Evolutionary conservation across 1,140 invertebrate genomes (phyloP).

Genomic region (Cyclina sinensis): DNA sequence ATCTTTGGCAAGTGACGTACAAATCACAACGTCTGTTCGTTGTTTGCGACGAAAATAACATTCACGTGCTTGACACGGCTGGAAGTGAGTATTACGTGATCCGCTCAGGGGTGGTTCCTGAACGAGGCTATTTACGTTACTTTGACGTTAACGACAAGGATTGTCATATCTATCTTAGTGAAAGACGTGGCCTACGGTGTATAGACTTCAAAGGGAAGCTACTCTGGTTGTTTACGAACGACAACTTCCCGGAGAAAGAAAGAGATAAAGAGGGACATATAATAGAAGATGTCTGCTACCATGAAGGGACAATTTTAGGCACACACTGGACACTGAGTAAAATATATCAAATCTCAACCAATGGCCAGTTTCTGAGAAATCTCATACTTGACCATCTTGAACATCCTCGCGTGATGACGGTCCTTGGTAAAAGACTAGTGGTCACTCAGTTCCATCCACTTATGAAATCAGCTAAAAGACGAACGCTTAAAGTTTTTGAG

Average conservation of each 20-base stretch:
- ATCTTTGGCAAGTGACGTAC: slow-evolving; percentile 47
- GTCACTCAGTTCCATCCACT: slow-evolving; percentile 45
- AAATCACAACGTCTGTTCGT: slow-evolving; percentile 17
- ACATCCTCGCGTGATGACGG: slow-evolving; percentile 17
- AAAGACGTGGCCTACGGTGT: slow-evolving; percentile 7
- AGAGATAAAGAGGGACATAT: slow-evolving; percentile 1
- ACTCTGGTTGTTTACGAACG: slow-evolving; percentile 27
- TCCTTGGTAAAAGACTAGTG: slow-evolving; percentile 1
- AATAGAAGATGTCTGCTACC: slow-evolving; percentile 53
- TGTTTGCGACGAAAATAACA: slow-evolving; percentile 60
- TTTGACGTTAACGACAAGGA: slow-evolving; percentile 56
- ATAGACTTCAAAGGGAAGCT: slow-evolving; percentile 13
- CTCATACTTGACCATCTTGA: slow-evolving; percentile 18
- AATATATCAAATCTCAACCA: slow-evolving; percentile 18
- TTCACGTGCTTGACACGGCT: slow-evolving; percentile 14
- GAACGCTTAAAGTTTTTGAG: slow-evolving; percentile 33
- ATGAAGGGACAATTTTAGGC: slow-evolving; percentile 8
- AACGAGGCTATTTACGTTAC: slow-evolving; percentile 27
- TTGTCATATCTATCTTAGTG: not conserved
- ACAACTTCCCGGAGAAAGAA: slow-evolving; percentile 26
- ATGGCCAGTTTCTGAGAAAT: slow-evolving; percentile 35
- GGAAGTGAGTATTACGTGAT: slow-evolving; percentile 20
- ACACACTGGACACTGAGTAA: slow-evolving; percentile 32
- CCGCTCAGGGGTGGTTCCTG: slow-evolving; percentile 6
- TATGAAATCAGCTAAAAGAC: not conserved